phyloP scores from a whole-genome alignment of 2,797 vertebrate species.

The Potorous gilbertii region DNA sequence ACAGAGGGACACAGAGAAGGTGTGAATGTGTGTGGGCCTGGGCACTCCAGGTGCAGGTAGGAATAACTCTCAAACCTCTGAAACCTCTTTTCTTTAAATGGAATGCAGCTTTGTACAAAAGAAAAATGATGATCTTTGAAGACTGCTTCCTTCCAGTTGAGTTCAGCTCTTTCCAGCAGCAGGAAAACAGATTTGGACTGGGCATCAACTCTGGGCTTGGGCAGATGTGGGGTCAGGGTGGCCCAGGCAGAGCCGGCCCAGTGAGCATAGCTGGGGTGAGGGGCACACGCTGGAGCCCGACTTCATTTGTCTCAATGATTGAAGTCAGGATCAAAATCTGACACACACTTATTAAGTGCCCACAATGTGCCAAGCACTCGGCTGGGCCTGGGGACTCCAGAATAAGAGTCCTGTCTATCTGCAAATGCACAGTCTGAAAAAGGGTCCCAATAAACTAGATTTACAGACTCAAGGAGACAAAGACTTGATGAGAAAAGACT shows the following conservation, averaged over 20 bases:
- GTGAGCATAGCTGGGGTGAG: neutral
- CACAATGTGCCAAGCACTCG: too few relatives aligned
- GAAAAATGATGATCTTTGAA: conserved; percentile 8
- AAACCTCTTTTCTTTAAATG: conserved; percentile 34
- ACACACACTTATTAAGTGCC: too few relatives aligned
- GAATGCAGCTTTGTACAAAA: conserved; percentile 30
- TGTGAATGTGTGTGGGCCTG: too few relatives aligned
- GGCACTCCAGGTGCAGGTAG: neutral
- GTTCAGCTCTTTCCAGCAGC: neutral
- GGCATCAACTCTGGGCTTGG: neutral
- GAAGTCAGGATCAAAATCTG: neutral
- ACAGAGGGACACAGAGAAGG: too few relatives aligned
- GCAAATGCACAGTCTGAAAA: too few relatives aligned
- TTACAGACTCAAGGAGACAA: too few relatives aligned
- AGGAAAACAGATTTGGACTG: neutral
- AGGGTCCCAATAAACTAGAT: too few relatives aligned
- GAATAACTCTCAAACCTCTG: conserved; percentile 20
- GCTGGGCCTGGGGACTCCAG: too few relatives aligned
- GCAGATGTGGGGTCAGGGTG: neutral
- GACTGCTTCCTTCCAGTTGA: neutral
- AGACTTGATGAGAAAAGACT: too few relatives aligned
- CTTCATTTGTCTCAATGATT: neutral
- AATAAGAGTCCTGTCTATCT: too few relatives aligned
- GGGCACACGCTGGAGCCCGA: neutral
- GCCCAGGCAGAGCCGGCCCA: rapidly evolving